Percentiles rank a stretch among this genome's conserved stretches.
These are phyloP conservation scores for Plutella xylostella DNA, from an alignment of 2,888 invertebrate genomes.

Conservation along the genomic window DNA sequence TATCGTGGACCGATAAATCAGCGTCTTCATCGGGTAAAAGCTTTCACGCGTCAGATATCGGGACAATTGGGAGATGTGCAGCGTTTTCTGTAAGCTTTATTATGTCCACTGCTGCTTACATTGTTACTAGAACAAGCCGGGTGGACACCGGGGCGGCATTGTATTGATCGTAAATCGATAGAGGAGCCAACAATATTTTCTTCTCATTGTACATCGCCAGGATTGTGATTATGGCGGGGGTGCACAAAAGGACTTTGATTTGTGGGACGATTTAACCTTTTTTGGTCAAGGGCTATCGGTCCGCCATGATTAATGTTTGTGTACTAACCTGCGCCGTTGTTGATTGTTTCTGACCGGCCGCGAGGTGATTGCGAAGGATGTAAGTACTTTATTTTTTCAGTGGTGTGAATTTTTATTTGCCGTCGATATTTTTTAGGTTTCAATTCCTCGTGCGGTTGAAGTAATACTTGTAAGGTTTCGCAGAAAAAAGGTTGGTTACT, in stretches of 20 bases:
- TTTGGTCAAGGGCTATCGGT: conserved; percentile 10
- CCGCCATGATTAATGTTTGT: no score
- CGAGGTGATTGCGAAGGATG: no score
- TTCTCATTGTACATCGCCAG: conserved; percentile 16
- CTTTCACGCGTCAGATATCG: conserved; percentile 18
- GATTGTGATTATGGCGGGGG: conserved; percentile 6
- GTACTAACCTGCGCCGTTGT: no score
- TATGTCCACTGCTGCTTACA: neutral
- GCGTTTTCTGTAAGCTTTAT: neutral
- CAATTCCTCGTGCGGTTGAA: no score
- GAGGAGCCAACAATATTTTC: neutral
- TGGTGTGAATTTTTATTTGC: no score
- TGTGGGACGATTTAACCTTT: conserved; percentile 32
- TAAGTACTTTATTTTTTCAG: no score
- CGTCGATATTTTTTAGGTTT: no score
- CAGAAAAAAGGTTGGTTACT: no score
- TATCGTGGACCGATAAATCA: conserved; percentile 46
- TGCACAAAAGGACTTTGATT: conserved; percentile 28
- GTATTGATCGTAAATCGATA: neutral
- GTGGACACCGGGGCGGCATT: neutral
- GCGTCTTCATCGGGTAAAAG: conserved; percentile 33
- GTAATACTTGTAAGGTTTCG: neutral
- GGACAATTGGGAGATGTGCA: neutral
- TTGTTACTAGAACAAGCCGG: neutral
- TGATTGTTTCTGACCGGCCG: no score